Evolutionary conservation across 2,113 vertebrate species (phyloP).

Genomic region (Cyprinodon variegatus): DNA sequence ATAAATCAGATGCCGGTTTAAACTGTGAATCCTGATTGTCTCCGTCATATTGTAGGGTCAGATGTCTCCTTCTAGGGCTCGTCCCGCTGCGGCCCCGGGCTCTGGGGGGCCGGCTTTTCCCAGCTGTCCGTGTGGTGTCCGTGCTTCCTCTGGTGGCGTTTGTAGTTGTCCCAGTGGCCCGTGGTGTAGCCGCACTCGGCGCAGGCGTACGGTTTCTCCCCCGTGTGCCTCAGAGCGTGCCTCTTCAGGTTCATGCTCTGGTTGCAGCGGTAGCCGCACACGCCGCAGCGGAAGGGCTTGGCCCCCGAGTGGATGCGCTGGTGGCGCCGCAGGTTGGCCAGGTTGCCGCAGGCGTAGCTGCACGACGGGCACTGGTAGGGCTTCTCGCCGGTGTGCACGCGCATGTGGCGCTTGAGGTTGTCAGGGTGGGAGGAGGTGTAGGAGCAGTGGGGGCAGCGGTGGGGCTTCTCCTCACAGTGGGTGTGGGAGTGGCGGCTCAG

Average conservation of each 20-base stretch:
- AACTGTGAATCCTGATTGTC: too few species aligned
- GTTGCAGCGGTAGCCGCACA: slow-evolving; percentile 95
- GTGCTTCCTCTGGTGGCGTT: slow-evolving; percentile 96
- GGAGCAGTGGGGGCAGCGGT: slow-evolving; percentile 88
- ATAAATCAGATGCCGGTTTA: too few species aligned
- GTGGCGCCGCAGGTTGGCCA: slow-evolving; percentile 94
- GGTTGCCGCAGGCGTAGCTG: slow-evolving; percentile 94
- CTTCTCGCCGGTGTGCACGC: slow-evolving; percentile 89
- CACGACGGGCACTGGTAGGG: slow-evolving; percentile 90
- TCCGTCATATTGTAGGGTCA: too few species aligned
- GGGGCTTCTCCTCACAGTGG: slow-evolving; percentile 93
- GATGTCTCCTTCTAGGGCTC: slow-evolving; percentile 15
- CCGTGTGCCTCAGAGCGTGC: slow-evolving; percentile 94
- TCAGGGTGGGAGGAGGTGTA: slow-evolving; percentile 95
- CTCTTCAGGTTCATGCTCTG: slow-evolving; percentile 99
- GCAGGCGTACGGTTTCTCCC: slow-evolving; percentile 93
- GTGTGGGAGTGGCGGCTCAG: slow-evolving; percentile 94
- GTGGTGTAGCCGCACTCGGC: slow-evolving; percentile 91
- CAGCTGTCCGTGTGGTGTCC: slow-evolving; percentile 85
- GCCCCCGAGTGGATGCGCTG: slow-evolving; percentile 94
- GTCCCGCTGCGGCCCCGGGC: slow-evolving; percentile 9
- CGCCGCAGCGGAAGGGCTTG: slow-evolving; percentile 93
- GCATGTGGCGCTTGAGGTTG: slow-evolving; percentile 95
- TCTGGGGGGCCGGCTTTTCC: slow-evolving; percentile 70
- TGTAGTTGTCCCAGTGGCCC: slow-evolving; percentile 99